Conservation (phyloP, 2,797 vertebrate genomes). For the Poecilia wingei region DNA sequence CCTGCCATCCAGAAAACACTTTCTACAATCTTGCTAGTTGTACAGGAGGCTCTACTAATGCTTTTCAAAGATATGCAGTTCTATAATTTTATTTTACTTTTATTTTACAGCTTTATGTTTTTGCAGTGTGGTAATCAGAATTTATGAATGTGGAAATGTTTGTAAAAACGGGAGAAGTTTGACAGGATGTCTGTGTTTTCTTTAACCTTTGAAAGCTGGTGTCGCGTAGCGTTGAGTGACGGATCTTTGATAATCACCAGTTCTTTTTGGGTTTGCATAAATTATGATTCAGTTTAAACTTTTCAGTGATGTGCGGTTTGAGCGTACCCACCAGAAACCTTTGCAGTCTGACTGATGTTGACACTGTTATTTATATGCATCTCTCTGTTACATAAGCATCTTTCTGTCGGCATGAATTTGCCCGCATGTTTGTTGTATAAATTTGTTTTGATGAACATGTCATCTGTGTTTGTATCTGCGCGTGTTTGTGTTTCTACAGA, state of each 20-base stretch:
- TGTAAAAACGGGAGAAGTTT: neutral
- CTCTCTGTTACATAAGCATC: neutral
- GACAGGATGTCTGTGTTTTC: neutral
- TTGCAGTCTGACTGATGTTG: neutral
- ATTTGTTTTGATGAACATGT: slow-evolving; percentile 1
- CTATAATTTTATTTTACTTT: no score
- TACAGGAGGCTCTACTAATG: no score
- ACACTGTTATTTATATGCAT: neutral
- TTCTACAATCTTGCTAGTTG: no score
- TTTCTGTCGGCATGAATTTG: neutral
- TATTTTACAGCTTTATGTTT: no score
- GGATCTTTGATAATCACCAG: neutral
- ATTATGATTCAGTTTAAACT: neutral
- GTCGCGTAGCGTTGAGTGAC: neutral
- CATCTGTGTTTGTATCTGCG: neutral
- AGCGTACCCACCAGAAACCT: neutral
- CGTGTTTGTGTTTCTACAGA: neutral
- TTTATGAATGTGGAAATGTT: neutral
- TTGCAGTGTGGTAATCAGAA: neutral
- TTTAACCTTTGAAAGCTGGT: neutral
- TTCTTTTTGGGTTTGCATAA: neutral
- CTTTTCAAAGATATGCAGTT: no score
- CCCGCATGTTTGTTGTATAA: neutral
- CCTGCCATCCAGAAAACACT: no score
- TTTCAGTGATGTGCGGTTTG: neutral